Evolutionary conservation across 2,113 vertebrate species (phyloP).

Genomic region (Formicarius rufipectus): DNA sequence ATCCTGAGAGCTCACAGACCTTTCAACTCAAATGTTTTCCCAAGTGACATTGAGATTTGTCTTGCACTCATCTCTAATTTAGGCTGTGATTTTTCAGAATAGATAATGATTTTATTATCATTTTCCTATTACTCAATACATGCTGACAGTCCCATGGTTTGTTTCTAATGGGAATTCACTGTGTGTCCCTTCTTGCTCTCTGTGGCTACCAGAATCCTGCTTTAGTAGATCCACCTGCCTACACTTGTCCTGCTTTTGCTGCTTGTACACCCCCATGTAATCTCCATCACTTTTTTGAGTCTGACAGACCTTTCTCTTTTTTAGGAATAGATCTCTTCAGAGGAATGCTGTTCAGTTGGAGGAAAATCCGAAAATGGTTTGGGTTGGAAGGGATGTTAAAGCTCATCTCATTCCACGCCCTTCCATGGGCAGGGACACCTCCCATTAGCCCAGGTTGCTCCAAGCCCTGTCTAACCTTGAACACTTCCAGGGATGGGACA

Average conservation of each 20-base stretch:
- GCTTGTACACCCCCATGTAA: not conserved
- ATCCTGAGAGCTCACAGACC: not conserved
- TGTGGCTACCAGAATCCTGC: not conserved
- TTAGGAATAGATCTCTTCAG: not conserved
- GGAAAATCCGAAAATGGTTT: not conserved
- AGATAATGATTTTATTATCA: not conserved
- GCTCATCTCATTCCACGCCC: fast-evolving
- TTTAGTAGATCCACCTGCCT: not conserved
- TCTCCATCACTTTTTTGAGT: not conserved
- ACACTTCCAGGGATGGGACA: not conserved
- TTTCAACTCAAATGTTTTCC: not conserved
- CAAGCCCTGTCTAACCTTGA: not conserved
- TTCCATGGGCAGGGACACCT: not conserved
- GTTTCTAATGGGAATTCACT: not conserved
- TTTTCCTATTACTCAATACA: not conserved
- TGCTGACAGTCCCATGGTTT: not conserved
- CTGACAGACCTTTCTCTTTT: not conserved
- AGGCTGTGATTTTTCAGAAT: not conserved
- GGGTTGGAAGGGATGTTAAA: not conserved
- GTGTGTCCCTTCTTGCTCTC: not conserved
- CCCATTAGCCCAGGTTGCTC: fast-evolving
- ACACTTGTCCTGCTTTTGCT: not conserved
- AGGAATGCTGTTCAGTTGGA: not conserved
- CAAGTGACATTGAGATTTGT: not conserved
- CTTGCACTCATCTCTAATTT: not conserved